phyloP scores from a whole-genome alignment of 2,797 vertebrate species.

The Phrynocephalus guinanensis region DNA sequence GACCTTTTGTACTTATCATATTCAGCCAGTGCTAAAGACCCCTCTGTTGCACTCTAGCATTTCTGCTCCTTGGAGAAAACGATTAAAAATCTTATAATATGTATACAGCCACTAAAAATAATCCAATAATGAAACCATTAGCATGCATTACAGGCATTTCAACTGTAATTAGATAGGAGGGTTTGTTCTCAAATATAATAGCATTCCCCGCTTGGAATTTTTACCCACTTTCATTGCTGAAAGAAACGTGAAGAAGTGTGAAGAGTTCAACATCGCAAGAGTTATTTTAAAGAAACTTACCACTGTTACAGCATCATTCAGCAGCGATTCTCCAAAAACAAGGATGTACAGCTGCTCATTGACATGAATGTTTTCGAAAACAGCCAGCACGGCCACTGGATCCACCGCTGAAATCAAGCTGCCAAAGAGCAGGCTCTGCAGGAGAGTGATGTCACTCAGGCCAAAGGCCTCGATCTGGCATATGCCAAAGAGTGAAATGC shows the following conservation, averaged over 20 bases:
- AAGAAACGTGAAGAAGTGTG: not conserved
- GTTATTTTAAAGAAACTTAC: constrained; percentile 79
- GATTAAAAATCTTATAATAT: constrained; percentile 15
- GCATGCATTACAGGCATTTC: constrained; percentile 30
- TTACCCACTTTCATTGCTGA: not conserved
- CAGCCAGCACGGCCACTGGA: constrained; percentile 91
- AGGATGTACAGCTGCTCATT: constrained; percentile 97
- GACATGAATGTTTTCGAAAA: constrained; percentile 94
- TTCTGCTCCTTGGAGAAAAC: constrained; percentile 35
- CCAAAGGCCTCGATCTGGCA: constrained; percentile 93
- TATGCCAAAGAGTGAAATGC: constrained; percentile 91
- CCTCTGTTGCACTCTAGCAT: not conserved
- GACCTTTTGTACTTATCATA: not conserved
- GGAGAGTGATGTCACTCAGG: constrained; percentile 91
- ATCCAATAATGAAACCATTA: constrained; percentile 34
- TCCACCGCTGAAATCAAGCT: constrained; percentile 96
- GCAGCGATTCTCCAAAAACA: constrained; percentile 93
- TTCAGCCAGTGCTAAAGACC: not conserved
- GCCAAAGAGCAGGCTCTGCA: constrained; percentile 94
- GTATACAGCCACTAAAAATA: not conserved
- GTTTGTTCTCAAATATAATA: not conserved
- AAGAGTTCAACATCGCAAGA: not conserved
- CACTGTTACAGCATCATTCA: constrained; percentile 97
- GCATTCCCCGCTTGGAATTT: not conserved
- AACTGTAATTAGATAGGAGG: not conserved